Evolutionary conservation across 2,113 vertebrate species (phyloP), one percentile per base, ranked within the genome.

Genomic region (Psittacara wagleri): DNA sequence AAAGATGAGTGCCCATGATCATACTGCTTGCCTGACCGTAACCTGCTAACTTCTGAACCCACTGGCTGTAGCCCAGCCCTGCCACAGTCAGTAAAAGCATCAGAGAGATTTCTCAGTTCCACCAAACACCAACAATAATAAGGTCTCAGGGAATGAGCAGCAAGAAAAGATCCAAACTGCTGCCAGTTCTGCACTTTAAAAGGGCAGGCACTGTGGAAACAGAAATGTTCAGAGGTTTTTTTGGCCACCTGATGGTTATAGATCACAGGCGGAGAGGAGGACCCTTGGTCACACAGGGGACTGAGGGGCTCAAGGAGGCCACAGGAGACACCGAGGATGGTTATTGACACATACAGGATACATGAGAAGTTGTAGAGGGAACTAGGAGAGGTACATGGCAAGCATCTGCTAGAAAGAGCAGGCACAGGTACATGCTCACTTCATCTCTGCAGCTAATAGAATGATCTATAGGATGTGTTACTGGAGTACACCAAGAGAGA

Each of bases 331-430:
- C 0, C 0, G 25, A 24, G 44, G 24, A 11, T 64, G 54, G 14
- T 48, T 52, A 7, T 39, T 55, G 23, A 57, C 7, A 19, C 3
- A 1, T 13, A 9, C 1, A 25, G 39, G 27, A 24, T n/a, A 4
- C 5, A 6, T 6, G 33, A 55, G 44, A 13, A 18, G 49, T 3
- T 55, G 25, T 1, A 29, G 69, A 46, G 48, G 9, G 37, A 25
- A 68, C 46, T 0, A 72, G 67, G 13, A 68, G 43, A 37, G 22
- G 15, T 27, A 19, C 0, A 0, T 4, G 8, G 57, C 23, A 74
- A 51, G 17, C 4, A 2, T 24, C 31, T 62, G 14, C 54, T n/a
- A 7, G 12, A 57, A 35, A 27, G 11, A 10, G 9, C n/a, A 19
- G 51, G 7, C 9, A 15, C 27, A 13, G 59, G 4, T 13, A 27